Percentiles rank a stretch among this genome's conserved stretches.
Conservation (phyloP, 2,113 vertebrate genomes). For the Syrmaticus mikado region DNA sequence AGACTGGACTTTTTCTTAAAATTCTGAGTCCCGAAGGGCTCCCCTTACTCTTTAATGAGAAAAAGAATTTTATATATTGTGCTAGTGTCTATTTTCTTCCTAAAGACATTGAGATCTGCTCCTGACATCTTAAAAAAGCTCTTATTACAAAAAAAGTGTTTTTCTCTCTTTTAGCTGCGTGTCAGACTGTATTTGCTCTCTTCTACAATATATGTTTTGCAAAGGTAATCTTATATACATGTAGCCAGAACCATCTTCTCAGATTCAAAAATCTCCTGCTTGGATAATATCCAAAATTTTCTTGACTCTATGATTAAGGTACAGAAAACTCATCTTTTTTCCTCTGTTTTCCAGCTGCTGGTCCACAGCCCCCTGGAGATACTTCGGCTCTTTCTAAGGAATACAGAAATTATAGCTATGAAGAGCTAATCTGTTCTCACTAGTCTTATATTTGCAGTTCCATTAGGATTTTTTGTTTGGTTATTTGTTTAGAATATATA, state of each 20-base stretch:
- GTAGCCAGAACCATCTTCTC: not conserved
- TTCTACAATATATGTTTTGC: not conserved
- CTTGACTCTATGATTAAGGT: not conserved
- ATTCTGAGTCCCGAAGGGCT: accelerated
- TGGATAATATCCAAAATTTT: not conserved
- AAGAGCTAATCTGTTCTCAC: not conserved
- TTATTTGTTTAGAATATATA: not conserved
- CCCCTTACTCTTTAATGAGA: not conserved
- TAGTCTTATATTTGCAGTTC: not conserved
- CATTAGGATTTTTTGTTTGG: not conserved
- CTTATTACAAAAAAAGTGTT: not conserved
- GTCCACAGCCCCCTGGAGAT: not conserved
- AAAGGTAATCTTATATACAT: not conserved
- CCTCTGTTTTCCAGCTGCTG: not conserved
- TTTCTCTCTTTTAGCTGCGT: not conserved
- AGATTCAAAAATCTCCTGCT: not conserved
- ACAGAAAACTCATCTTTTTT: not conserved
- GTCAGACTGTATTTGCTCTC: not conserved
- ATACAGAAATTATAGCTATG: not conserved
- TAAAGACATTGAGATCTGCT: not conserved
- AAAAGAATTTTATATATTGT: not conserved
- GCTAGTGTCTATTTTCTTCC: not conserved
- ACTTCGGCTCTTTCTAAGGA: not conserved
- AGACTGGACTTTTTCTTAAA: not conserved
- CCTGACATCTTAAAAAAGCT: not conserved